Evolutionary conservation across 2,113 vertebrate genomes (phyloP).

Genomic region (Siniperca knerii): DNA sequence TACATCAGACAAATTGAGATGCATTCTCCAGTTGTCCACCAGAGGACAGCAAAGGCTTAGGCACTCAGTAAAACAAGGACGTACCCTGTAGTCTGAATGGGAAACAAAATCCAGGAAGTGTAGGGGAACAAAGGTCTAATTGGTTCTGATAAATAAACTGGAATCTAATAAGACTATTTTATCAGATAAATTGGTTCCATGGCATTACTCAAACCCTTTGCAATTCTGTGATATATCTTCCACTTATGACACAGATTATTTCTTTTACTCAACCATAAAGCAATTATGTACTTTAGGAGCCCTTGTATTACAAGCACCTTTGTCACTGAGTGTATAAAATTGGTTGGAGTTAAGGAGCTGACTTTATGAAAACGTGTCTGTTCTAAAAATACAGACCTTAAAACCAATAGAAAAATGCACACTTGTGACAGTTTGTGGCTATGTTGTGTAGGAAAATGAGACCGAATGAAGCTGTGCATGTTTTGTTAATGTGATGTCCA

Average conservation of each 20-base stretch:
- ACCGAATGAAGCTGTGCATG: background rate
- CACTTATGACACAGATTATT: background rate
- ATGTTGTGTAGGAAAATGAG: background rate
- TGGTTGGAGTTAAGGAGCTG: background rate
- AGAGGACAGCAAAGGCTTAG: conserved; percentile 76
- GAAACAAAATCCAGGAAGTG: conserved; percentile 44
- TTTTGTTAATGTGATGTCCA: conserved; percentile 1
- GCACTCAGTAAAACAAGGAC: conserved; percentile 2
- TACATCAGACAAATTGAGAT: background rate
- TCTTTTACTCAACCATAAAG: background rate
- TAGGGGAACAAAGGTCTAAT: conserved; percentile 22
- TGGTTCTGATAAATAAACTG: conserved; percentile 1
- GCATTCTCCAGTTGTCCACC: conserved; percentile 52
- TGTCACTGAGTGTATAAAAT: background rate
- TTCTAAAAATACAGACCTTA: background rate
- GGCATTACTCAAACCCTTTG: background rate
- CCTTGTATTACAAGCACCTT: background rate
- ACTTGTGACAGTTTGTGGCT: background rate
- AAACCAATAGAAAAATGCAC: background rate
- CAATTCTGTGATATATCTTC: background rate
- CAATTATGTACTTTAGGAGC: background rate
- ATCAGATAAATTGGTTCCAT: background rate
- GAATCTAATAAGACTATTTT: background rate
- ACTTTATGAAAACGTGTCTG: background rate
- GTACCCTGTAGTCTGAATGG: conserved; percentile 6